phyloP scores from a whole-genome alignment of 2,797 vertebrate genomes.

The Sparus aurata region DNA sequence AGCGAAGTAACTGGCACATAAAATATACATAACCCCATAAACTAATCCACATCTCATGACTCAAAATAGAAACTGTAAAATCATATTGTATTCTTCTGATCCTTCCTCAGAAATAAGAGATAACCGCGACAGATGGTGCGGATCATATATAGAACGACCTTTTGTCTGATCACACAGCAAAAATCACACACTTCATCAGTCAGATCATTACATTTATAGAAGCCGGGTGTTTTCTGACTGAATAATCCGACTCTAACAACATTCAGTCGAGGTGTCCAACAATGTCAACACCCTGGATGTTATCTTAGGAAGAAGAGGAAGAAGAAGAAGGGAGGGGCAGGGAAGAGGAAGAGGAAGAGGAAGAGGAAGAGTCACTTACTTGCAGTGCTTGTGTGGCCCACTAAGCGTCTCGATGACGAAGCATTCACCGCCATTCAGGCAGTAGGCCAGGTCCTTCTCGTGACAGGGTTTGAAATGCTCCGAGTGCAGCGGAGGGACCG shows the following conservation, averaged over 20 bases:
- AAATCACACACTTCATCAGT: neutral
- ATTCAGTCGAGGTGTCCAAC: no score
- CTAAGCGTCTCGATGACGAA: constrained; percentile 98
- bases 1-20: neutral
- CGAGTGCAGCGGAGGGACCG: constrained; percentile 92
- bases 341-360: neutral
- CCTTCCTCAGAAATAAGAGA: neutral
- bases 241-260: no score
- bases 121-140: neutral
- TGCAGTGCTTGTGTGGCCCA: constrained; percentile 98
- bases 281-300: neutral
- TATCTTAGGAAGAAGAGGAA: neutral
- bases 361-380: constrained; percentile 87
- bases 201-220: neutral
- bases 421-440: constrained; percentile 96
- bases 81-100: neutral
- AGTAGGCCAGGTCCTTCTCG: constrained; percentile 97
- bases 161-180: neutral
- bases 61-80: neutral
- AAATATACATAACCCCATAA: neutral
- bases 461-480: constrained; percentile 98
- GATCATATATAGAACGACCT: neutral
- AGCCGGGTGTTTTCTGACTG: no score
- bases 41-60: neutral
- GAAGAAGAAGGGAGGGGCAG: no score